Evolutionary conservation across 2,888 invertebrate genomes (phyloP).

Genomic region (Cyrtodaria siliqua): DNA sequence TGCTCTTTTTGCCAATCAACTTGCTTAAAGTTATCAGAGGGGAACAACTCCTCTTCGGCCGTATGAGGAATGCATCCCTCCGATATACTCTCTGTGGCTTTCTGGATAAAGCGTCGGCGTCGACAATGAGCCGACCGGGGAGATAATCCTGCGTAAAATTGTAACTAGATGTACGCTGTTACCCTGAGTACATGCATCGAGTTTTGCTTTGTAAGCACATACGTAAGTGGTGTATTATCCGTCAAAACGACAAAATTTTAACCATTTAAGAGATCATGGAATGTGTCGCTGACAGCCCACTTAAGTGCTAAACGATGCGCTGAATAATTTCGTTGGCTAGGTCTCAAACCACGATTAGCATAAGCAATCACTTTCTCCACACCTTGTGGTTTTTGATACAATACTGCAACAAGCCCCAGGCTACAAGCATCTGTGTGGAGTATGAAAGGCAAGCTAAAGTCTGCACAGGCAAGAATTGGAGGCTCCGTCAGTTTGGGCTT

Average conservation of each 20-base stretch:
- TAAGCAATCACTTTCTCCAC: constrained; percentile 28
- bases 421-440: constrained; percentile 27
- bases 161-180: constrained; percentile 35
- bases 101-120: constrained; percentile 31
- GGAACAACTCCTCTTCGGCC: too few relatives aligned
- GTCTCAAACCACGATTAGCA: constrained; percentile 38
- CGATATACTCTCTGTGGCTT: too few relatives aligned
- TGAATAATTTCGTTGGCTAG: constrained; percentile 37
- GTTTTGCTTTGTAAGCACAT: constrained; percentile 36
- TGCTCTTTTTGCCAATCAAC: too few relatives aligned
- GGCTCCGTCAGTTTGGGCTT: constrained; percentile 31
- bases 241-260: constrained; percentile 15
- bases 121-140: constrained; percentile 26
- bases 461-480: constrained; percentile 48
- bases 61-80: too few relatives aligned
- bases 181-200: constrained; percentile 46
- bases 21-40: too few relatives aligned
- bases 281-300: constrained; percentile 52
- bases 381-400: constrained; percentile 17
- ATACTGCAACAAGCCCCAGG: constrained; percentile 1
- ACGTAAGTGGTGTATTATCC: constrained; percentile 53
- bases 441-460: constrained; percentile 35
- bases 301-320: constrained; percentile 43
- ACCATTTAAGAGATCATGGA: constrained; percentile 47
- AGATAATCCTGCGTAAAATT: constrained; percentile 29